A percentile compares a stretch with the other conserved stretches of the same genome.
Conservation (phyloP, 2,888 invertebrate species). For the Myopa tessellatipennis region DNA sequence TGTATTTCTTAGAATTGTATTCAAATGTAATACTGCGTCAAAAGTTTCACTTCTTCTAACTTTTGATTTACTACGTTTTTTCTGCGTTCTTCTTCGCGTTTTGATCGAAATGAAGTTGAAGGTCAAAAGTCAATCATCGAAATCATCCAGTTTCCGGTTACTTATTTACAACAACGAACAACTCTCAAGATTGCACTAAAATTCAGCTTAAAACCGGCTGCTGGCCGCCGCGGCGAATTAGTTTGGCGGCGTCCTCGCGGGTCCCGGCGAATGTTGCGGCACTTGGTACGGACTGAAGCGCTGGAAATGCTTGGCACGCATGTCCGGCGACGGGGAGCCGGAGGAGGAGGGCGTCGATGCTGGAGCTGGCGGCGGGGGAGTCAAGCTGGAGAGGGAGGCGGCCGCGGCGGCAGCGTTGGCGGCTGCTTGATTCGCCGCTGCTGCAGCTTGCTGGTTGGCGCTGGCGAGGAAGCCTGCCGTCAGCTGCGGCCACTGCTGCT, state of each 20-base stretch:
- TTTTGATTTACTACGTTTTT: too few species aligned
- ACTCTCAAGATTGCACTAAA: constrained; percentile 5
- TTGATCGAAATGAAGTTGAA: too few species aligned
- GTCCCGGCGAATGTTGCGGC: constrained; percentile 52
- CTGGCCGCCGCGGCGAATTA: constrained; percentile 14
- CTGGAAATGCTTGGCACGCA: constrained; percentile 65
- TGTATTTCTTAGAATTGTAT: neutral
- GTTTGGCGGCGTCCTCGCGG: constrained; percentile 47
- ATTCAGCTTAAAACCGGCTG: neutral
- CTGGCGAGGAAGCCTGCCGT: constrained; percentile 67
- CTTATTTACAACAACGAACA: neutral
- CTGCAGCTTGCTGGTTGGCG: constrained; percentile 64
- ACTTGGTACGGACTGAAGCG: constrained; percentile 63
- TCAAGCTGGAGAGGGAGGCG: constrained; percentile 52
- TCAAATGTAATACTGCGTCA: too few species aligned
- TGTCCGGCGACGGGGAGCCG: constrained; percentile 67
- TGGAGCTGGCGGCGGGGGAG: constrained; percentile 52
- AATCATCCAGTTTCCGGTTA: neutral
- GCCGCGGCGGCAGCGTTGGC: constrained; percentile 46
- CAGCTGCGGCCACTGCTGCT: constrained; percentile 69
- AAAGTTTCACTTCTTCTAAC: too few species aligned
- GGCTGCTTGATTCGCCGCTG: constrained; percentile 55
- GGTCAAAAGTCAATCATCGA: neutral
- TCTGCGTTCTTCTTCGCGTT: too few species aligned
- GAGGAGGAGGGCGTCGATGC: constrained; percentile 64